Conservation (phyloP, 2,113 vertebrate genomes). For the Coreoperca whiteheadi region DNA sequence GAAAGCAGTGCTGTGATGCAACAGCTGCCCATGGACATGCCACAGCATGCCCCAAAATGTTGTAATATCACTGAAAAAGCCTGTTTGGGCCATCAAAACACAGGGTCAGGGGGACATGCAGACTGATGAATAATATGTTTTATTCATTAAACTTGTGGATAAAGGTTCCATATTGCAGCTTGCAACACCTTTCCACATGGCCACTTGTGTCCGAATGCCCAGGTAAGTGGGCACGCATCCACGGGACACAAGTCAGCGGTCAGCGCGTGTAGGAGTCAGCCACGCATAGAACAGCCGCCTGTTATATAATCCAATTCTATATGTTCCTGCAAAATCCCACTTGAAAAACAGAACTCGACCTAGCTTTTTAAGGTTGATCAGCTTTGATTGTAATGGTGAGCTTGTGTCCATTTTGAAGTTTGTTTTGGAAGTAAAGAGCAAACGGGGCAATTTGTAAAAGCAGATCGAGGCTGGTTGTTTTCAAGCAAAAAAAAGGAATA, state of each 20-base stretch:
- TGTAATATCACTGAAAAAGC: not conserved
- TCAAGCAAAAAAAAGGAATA: not conserved
- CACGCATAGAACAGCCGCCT: too few relatives aligned
- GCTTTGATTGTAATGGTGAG: not conserved
- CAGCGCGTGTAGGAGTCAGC: not conserved
- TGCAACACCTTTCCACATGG: not conserved
- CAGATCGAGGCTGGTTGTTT: not conserved
- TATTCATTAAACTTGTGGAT: not conserved
- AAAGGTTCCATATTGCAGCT: not conserved
- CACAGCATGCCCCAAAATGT: not conserved
- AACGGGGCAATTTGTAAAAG: not conserved
- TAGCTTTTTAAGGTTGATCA: not conserved
- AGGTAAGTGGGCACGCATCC: conserved; percentile 11
- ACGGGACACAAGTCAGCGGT: conserved; percentile 9
- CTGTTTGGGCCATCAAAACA: not conserved
- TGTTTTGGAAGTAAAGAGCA: not conserved
- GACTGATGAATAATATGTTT: not conserved
- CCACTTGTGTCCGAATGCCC: not conserved
- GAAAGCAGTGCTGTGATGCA: not conserved
- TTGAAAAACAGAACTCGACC: not conserved
- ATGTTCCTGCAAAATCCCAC: not conserved
- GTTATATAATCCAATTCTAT: not conserved
- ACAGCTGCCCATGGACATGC: not conserved
- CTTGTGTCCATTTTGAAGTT: not conserved
- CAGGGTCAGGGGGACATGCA: not conserved